A percentile compares a stretch with the other conserved stretches of the same genome.
phyloP scores from a whole-genome alignment of 2,113 vertebrate genomes.

The Aegotheles bennettii region DNA sequence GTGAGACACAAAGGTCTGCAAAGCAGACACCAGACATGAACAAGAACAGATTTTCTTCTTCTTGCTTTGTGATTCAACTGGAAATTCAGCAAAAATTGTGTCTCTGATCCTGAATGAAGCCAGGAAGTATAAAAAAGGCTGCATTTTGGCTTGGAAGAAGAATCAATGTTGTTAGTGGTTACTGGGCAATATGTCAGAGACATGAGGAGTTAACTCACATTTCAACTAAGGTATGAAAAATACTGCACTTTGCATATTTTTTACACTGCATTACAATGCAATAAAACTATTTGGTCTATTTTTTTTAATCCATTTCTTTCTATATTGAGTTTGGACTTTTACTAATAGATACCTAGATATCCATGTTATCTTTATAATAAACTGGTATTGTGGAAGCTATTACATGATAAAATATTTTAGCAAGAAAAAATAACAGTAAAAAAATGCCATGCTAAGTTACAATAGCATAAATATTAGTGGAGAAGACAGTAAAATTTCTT shows the following conservation, averaged over 20 bases:
- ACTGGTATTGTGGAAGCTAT: neutral
- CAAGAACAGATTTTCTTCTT: neutral
- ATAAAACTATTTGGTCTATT: neutral
- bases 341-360: neutral
- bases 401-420: neutral
- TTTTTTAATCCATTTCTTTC: neutral
- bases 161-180: neutral
- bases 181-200: neutral
- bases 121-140: neutral
- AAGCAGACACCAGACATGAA: neutral
- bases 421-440: neutral
- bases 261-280: neutral
- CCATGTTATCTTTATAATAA: neutral
- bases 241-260: neutral
- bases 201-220: neutral
- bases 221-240: neutral
- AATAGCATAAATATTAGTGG: neutral
- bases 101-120: neutral
- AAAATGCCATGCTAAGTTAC: neutral
- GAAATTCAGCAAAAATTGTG: neutral
- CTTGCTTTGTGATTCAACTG: neutral
- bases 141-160: neutral
- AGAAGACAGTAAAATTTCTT: neutral
- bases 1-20: neutral
- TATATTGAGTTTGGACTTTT: neutral